Base-by-base conservation (phyloP, 2,113 vertebrate species). In the Coptodon bakossiorum region DNA sequence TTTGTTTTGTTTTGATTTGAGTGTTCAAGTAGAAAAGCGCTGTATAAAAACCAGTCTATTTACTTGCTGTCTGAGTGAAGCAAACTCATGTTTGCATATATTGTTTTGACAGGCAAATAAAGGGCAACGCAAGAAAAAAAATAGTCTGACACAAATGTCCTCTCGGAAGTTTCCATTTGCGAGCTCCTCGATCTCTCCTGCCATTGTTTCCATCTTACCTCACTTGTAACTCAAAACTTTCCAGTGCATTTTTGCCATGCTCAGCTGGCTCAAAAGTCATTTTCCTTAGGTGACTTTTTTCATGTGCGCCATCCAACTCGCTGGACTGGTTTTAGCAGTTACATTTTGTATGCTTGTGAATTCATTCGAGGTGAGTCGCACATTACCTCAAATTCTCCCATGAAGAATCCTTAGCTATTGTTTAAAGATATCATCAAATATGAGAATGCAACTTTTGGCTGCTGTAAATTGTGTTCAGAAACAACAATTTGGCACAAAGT, bases 31-130 rank as follows among this genome's bases (percentile, higher is more conserved):
- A 68, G 61, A 68, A 68, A 68, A 38, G 34, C 2, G 0, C 61
- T 38, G 10, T 66, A 22, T 68, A 22, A 11, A 34, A 68, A 38
- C 34, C 34, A 38, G 61, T 8, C 34, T 68, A 5, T 68, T 68
- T 22, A 68, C 19, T 82, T 5, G 6, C 66, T 61, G 17, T 82
- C 45, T 36, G 81, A 68, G 13, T 4, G 22, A 45, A 36, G 59
- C 59, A 63, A 63, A n/a, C 6, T 87, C 38, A 7, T 53, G 43
- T 86, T 81, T 84, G 57, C 56, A 86, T 83, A 89, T 92, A 86
- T 71, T 90, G 48, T 92, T 89, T 89, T 86, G 87, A 83, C 85
- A 87, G 81, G 63, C 63, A 85, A 92, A 66, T 45, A 36, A 14
- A 38, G 27, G 36, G 27, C 12, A 22, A 43, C 19, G 9, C 29